These are phyloP conservation scores for Microcebus tavaratra DNA, from an alignment of 2,113 vertebrate genomes.

Conservation along the genomic window DNA sequence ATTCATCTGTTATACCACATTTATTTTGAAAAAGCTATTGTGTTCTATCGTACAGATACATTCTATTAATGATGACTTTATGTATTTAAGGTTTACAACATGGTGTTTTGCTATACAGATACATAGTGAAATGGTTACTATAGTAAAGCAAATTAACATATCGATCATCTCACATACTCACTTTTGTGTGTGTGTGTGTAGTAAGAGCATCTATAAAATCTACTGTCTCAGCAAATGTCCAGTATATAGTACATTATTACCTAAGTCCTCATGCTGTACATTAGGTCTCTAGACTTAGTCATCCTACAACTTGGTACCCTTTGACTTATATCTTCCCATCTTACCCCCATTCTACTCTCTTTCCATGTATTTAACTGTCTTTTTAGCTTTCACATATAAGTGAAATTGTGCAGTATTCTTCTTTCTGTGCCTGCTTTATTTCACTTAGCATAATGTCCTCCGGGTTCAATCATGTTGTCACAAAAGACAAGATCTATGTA, in stretches of 20 bases:
- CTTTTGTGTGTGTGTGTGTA: too few species aligned
- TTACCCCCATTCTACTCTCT: background rate
- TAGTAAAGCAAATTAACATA: background rate
- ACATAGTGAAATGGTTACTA: background rate
- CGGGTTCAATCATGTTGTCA: background rate
- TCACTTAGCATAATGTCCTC: background rate
- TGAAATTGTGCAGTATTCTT: background rate
- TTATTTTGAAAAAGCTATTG: slow-evolving; percentile 12
- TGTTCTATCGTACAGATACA: background rate
- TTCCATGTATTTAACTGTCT: background rate
- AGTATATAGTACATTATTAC: background rate
- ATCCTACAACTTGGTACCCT: background rate
- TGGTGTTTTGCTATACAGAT: background rate
- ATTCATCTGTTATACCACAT: background rate
- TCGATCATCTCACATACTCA: too few species aligned
- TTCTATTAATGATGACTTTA: background rate
- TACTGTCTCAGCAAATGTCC: background rate
- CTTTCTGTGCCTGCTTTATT: background rate
- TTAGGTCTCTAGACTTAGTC: background rate
- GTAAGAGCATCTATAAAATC: background rate
- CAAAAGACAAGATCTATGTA: background rate
- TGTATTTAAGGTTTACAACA: background rate
- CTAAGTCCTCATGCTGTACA: background rate
- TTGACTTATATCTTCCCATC: background rate
- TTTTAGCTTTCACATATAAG: background rate